Base-by-base conservation (phyloP, 2,113 vertebrate genomes). In the Mugil cephalus region DNA sequence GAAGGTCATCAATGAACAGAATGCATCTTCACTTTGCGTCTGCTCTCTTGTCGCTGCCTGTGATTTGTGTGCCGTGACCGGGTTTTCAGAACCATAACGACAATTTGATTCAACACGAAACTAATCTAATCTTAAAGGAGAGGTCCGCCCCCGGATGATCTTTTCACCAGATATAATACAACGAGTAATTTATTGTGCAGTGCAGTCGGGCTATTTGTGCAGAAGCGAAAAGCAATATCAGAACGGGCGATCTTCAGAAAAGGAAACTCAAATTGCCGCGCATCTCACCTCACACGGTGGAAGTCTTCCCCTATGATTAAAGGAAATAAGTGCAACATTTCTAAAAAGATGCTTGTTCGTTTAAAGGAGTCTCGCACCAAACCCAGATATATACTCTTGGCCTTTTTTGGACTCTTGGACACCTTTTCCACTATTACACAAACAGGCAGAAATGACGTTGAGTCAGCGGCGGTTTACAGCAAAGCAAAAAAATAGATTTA, bases 111-210 rank as follows among this genome's bases (percentile, higher is more conserved):
- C 62, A 61, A 1, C 43, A 54, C 80, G 64, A 17, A 77, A 52
- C 70, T 30, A 63, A 74, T 62, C 51, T 60, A 36, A 79, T 66
- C 68, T 69, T 58, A 47, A 47, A 60, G 53, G 50, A 65, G 10
- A 58, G 65, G 18, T 46, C 50, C 17, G 6, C 62, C 77, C 79
- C 53, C 63, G 1, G 64, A 64, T 64, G 53, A 59, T 76, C 38
- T 64, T 51, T 56, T 48, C 10, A 43, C 51, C 60, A 67, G 53
- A 70, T 65, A 40, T 9, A 68, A 83, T 42, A 63, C 56, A 66
- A 62, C 62, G 5, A 80, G 65, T 50, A 74, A 62, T 69, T 77
- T 74, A 45, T 78, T 82, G 76, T 52, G 74, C 58, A 54, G 1
- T 43, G 59, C 52, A 67, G 59, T 81, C 59, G 60, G 50, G 56